phyloP scores from a whole-genome alignment of 2,113 vertebrate genomes.

The Sinosuthora webbiana region DNA sequence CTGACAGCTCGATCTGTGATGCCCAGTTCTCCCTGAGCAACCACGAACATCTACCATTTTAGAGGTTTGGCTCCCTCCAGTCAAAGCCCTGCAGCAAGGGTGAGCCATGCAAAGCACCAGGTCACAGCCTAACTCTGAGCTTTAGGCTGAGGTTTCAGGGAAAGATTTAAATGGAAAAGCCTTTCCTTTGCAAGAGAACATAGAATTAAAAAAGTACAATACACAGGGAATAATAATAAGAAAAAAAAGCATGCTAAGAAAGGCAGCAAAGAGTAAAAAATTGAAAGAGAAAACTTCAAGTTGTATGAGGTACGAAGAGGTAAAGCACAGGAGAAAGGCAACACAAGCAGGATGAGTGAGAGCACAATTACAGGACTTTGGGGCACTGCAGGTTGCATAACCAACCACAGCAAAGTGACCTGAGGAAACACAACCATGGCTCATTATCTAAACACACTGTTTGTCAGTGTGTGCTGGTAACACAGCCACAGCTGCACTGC shows the following conservation, averaged over 20 bases:
- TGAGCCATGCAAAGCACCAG: not conserved
- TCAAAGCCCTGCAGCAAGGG: not conserved
- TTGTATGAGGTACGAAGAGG: not conserved
- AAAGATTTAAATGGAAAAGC: not conserved
- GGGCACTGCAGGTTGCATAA: not conserved
- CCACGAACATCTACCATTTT: not conserved
- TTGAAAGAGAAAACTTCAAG: not conserved
- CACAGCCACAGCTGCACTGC: not conserved
- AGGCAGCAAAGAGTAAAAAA: not conserved
- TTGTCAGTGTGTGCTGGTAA: not conserved
- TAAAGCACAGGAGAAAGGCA: not conserved
- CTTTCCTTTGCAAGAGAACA: not conserved
- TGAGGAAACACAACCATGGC: not conserved
- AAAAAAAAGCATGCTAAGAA: not conserved
- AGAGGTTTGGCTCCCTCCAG: not conserved
- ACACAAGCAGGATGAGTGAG: not conserved
- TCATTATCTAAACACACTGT: not conserved
- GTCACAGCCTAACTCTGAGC: not conserved
- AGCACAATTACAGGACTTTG: not conserved
- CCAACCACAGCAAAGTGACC: not conserved
- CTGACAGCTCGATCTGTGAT: not conserved
- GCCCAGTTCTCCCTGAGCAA: not conserved
- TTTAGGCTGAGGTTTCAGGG: not conserved
- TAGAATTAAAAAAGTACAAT: fast-evolving
- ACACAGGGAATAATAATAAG: not conserved